A percentile compares a stretch with the other conserved stretches of the same genome.
These are phyloP conservation scores for Lepilemur septentrionalis DNA, from an alignment of 2,797 vertebrate genomes.

Conservation along the genomic window DNA sequence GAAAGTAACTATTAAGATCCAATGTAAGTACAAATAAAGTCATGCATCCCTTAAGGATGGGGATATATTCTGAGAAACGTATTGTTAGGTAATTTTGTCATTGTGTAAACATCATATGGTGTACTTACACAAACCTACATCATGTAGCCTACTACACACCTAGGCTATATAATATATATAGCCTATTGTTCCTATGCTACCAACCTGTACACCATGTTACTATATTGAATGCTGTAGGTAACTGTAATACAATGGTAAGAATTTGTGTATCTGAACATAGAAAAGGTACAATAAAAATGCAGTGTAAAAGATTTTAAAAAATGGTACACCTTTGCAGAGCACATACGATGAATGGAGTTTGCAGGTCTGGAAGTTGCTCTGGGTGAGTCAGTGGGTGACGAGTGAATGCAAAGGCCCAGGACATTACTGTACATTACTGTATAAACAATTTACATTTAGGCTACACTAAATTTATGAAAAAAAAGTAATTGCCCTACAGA, in stretches of 20 bases:
- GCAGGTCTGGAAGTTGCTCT: background rate
- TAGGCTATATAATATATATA: background rate
- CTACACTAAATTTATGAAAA: background rate
- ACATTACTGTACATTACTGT: background rate
- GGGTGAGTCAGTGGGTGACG: background rate
- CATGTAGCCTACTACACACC: background rate
- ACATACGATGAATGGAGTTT: background rate
- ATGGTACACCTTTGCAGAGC: too few relatives aligned
- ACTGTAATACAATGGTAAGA: background rate
- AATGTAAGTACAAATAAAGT: background rate
- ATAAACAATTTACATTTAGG: background rate
- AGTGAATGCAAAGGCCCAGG: background rate
- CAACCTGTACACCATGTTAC: background rate
- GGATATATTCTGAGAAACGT: background rate
- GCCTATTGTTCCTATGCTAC: background rate
- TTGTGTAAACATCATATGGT: background rate
- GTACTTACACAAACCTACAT: background rate
- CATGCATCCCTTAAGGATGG: background rate
- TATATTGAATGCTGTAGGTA: background rate
- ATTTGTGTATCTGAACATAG: background rate
- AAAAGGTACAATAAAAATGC: background rate
- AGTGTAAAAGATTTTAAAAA: background rate
- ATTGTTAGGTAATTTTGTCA: background rate
- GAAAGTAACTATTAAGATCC: background rate
- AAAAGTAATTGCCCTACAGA: background rate